A percentile compares a stretch with the other conserved stretches of the same genome.
phyloP scores from a whole-genome alignment of 2,113 vertebrate species.

The Stictonetta naevosa region DNA sequence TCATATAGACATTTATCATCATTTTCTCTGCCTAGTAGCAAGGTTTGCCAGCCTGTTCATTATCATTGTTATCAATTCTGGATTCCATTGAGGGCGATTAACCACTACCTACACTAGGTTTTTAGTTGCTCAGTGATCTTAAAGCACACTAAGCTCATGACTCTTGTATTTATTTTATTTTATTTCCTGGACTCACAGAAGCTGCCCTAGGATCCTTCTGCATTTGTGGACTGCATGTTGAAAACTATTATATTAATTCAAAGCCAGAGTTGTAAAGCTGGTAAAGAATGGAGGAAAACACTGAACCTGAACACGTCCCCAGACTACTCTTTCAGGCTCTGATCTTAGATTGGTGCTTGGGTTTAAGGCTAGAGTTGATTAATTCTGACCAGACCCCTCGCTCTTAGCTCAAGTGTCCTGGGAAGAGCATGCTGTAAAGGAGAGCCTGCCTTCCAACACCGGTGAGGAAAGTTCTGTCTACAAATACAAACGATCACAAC shows the following conservation, averaged over 20 bases:
- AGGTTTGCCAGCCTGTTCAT: background rate
- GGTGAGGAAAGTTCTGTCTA: background rate
- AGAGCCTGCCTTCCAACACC: background rate
- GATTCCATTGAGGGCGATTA: background rate
- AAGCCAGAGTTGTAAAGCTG: background rate
- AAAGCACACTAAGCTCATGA: background rate
- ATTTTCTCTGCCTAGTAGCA: slow-evolving; percentile 1
- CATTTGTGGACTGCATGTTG: background rate
- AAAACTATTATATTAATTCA: background rate
- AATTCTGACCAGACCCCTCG: background rate
- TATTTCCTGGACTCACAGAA: background rate
- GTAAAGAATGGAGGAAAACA: background rate
- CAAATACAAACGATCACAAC: background rate
- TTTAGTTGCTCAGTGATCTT: background rate
- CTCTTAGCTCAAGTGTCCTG: background rate
- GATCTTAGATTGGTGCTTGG: background rate
- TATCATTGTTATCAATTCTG: background rate
- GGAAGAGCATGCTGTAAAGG: background rate
- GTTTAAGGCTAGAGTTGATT: background rate
- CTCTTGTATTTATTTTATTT: background rate
- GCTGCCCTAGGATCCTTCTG: background rate
- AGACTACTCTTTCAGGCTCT: background rate
- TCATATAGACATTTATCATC: background rate
- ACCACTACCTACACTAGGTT: background rate
- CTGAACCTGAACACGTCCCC: background rate